Base-by-base conservation (phyloP, 2,113 vertebrate genomes). In the Pluvialis apricaria region DNA sequence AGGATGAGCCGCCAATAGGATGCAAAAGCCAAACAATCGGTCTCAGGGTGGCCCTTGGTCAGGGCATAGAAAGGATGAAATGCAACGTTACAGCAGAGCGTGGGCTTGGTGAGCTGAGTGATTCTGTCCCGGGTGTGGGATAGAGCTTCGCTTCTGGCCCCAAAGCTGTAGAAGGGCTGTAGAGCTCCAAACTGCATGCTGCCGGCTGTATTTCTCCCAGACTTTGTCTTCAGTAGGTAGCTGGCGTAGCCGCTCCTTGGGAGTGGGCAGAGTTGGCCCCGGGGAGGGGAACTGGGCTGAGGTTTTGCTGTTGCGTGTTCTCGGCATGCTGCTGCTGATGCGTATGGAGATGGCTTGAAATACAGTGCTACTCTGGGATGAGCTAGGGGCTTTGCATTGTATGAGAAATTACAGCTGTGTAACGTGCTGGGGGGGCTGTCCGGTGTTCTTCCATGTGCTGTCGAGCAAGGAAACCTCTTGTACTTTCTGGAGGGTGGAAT, bases 401-500 rank as follows among this genome's bases (percentile, higher is more conserved):
- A 5, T 31, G 36, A 62, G 42, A 52, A 44, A 32, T 34, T n/a
- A n/a, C 2, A 44, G 69, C 29, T 6, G 2, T 62, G 36, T 38
- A 29, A 52, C 10, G 5, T 49, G 17, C 62, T 54, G 60, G 16
- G 5, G 21, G 24, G 21, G 24, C 42, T 77, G 16, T 54, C 10
- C 58, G 18, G n/a, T 55, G 44, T 36, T 52, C 6, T 55, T 11
- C 34, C 0, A 0, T 11, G 9, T 0, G 1, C 36, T 42, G 79
- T 12, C 9, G 64, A 77, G 18, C 20, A 51, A 45, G 85, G 44
- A 40, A 8, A 32, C 24, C 31, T 36, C 34, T 34, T 17, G 40
- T 57, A 13, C 42, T 61, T 55, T 29, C 45, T 58, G 40, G 34
- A 1, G 10, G 12, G 49, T 51, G 45, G 38, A 58, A 21, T 2